These are phyloP conservation scores for Chrysaora quinquecirrha DNA, from an alignment of 30 jellyfish, hydroid and myxozoan species.

Conservation along the genomic window DNA sequence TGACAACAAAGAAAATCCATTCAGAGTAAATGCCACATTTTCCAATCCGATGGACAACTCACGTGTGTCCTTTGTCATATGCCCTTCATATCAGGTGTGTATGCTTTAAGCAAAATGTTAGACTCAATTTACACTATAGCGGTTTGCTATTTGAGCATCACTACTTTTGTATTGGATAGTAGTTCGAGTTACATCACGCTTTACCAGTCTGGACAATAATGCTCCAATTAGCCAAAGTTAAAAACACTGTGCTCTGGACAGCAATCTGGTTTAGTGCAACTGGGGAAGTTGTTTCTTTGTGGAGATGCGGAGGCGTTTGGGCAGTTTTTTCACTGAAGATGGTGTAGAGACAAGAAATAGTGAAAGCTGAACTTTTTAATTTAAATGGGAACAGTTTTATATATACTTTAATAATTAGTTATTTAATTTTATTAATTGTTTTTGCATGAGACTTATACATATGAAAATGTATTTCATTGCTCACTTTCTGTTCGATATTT, in stretches of 20 bases:
- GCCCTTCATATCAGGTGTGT: background rate
- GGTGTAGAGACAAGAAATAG: no score
- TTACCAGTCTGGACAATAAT: background rate
- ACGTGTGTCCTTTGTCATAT: slow-evolving; percentile 2
- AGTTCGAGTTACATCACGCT: background rate
- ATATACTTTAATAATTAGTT: no score
- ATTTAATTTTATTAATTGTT: no score
- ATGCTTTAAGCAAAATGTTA: background rate
- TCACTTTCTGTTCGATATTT: no score
- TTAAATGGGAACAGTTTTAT: no score
- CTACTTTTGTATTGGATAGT: background rate
- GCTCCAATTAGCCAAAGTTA: background rate
- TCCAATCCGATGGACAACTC: background rate
- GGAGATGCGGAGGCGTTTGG: no score
- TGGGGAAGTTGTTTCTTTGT: no score
- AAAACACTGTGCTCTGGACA: background rate
- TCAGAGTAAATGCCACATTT: slow-evolving; percentile 1
- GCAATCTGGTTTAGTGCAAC: background rate
- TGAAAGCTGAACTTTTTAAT: no score
- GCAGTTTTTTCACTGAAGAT: no score
- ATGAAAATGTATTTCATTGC: no score
- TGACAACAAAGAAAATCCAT: background rate
- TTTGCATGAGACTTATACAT: no score
- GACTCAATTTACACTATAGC: background rate
- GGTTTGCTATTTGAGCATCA: background rate